Evolutionary conservation across 2,888 invertebrate genomes (phyloP).

Genomic region (Tiphia femorata): DNA sequence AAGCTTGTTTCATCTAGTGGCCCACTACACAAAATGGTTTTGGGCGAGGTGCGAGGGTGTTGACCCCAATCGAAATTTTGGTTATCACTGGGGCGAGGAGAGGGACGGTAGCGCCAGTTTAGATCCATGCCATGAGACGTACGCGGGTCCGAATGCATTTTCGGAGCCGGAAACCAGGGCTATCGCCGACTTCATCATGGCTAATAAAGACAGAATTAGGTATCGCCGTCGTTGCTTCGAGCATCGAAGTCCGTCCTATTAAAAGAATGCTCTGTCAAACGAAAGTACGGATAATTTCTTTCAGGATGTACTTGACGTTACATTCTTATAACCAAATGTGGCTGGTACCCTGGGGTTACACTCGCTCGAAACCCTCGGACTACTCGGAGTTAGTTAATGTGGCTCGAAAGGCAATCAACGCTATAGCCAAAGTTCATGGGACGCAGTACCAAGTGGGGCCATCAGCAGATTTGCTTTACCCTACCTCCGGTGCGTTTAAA

Average conservation of each 20-base stretch:
- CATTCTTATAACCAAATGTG: conserved; percentile 79
- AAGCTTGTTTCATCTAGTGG: conserved; percentile 55
- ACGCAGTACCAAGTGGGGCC: conserved; percentile 75
- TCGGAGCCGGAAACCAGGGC: conserved; percentile 84
- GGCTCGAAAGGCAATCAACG: conserved; percentile 75
- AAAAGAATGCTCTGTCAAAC: not conserved
- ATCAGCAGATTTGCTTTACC: conserved; percentile 66
- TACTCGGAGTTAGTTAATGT: conserved; percentile 73
- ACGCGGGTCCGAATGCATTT: conserved; percentile 79
- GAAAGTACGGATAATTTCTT: conserved; percentile 3
- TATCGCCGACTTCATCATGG: conserved; percentile 77
- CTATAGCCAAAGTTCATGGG: conserved; percentile 75
- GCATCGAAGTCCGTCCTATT: not conserved
- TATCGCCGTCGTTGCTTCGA: conserved; percentile 22
- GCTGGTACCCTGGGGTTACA: conserved; percentile 75
- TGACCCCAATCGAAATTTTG: conserved; percentile 85
- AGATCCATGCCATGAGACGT: conserved; percentile 82
- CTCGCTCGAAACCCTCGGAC: conserved; percentile 70
- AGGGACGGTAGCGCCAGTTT: conserved; percentile 73
- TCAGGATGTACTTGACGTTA: conserved; percentile 73
- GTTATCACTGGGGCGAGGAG: conserved; percentile 78
- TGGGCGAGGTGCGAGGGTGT: conserved; percentile 79
- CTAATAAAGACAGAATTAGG: conserved; percentile 63
- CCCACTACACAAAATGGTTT: conserved; percentile 71
- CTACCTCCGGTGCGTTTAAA: conserved; percentile 64